A percentile compares a stretch with the other conserved stretches of the same genome.
These are phyloP conservation scores for Avahi laniger DNA, from an alignment of 2,797 vertebrate genomes.

Conservation along the genomic window DNA sequence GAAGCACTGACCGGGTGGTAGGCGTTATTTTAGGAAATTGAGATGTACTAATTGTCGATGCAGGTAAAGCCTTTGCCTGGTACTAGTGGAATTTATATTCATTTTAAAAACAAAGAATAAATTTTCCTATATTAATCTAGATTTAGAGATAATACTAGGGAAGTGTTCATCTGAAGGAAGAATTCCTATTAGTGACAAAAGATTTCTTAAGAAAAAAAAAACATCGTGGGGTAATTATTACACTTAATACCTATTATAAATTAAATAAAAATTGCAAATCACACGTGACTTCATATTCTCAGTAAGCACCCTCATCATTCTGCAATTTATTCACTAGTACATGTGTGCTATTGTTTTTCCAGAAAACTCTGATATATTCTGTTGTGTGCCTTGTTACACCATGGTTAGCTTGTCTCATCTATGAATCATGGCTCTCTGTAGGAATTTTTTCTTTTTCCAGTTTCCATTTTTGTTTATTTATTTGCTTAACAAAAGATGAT, in stretches of 20 bases:
- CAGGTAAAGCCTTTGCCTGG: not conserved
- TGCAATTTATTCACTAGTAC: not conserved
- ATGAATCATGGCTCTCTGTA: not conserved
- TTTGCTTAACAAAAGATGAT: not conserved
- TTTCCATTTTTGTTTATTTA: not conserved
- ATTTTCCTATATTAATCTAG: not conserved
- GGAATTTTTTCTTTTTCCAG: not conserved
- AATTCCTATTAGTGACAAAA: not conserved
- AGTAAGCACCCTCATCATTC: not conserved
- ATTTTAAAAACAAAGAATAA: not conserved
- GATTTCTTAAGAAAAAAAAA: not conserved
- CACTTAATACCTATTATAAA: not conserved
- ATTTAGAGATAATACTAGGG: not conserved
- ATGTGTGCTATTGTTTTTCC: not conserved
- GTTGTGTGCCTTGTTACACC: not conserved
- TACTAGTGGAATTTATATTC: not conserved
- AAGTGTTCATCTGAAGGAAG: not conserved
- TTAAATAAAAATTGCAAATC: not conserved
- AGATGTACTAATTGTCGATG: not conserved
- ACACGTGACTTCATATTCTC: not conserved
- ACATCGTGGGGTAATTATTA: not conserved
- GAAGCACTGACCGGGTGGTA: not conserved
- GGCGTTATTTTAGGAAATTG: not conserved
- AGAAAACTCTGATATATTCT: not conserved
- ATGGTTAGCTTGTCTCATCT: not conserved